Percentiles rank a stretch among this genome's conserved stretches.
These are phyloP conservation scores for Saccostrea cuccullata DNA, from an alignment of 1,140 invertebrate genomes.

Conservation along the genomic window DNA sequence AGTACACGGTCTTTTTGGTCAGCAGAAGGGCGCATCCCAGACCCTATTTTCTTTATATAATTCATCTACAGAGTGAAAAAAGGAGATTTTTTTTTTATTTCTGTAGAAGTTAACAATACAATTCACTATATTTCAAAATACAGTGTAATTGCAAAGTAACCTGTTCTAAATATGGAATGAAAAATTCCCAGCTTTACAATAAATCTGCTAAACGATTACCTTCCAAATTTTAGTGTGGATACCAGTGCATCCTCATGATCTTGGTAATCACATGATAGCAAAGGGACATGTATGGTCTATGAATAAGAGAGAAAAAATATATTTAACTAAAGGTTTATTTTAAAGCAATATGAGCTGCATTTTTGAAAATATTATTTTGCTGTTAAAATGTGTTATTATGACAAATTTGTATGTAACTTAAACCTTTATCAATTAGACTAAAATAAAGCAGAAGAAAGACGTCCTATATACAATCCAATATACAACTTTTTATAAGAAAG, in stretches of 20 bases:
- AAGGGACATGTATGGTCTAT: background rate
- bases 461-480: too few relatives aligned
- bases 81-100: background rate
- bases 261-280: background rate
- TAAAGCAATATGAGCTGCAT: too few relatives aligned
- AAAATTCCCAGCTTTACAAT: background rate
- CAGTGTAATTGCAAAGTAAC: too few relatives aligned
- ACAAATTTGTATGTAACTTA: too few relatives aligned
- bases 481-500: too few relatives aligned
- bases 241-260: background rate
- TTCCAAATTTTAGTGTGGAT: background rate
- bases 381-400: too few relatives aligned
- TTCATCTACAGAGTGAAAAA: background rate
- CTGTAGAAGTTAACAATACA: background rate
- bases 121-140: too few relatives aligned
- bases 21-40: background rate
- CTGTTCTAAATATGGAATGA: too few relatives aligned
- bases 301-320: too few relatives aligned
- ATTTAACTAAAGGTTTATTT: background rate
- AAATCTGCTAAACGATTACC: background rate
- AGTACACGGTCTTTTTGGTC: slow-evolving; percentile 74
- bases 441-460: too few relatives aligned
- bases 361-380: too few relatives aligned
- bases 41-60: slow-evolving; percentile 6
- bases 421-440: too few relatives aligned